phyloP scores from a whole-genome alignment of 2,888 invertebrate species.

The Cataglyphis cursor region DNA sequence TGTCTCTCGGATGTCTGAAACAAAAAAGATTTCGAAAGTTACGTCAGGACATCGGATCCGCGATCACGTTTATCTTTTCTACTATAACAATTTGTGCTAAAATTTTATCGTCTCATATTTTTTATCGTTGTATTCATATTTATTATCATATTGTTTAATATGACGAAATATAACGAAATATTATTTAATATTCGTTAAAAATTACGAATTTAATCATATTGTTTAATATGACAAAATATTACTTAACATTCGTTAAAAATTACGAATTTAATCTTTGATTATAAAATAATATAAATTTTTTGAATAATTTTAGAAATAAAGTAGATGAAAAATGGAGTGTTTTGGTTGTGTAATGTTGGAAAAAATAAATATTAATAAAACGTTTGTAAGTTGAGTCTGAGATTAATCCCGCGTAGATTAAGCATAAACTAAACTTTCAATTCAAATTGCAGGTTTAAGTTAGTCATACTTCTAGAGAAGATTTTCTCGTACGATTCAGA shows the following conservation, averaged over 20 bases:
- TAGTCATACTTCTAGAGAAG: slow-evolving; percentile 43
- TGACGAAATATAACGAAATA: not conserved
- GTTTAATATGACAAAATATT: not conserved
- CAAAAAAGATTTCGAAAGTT: slow-evolving; percentile 67
- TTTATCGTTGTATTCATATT: not conserved
- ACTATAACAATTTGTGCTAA: not conserved
- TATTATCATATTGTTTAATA: not conserved
- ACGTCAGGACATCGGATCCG: not conserved
- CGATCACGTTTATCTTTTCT: not conserved
- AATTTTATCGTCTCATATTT: not conserved
- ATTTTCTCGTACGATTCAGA: slow-evolving; percentile 36
- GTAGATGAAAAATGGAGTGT: not conserved
- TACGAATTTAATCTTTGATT: not conserved
- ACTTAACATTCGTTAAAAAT: not conserved
- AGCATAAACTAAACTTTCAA: slow-evolving; percentile 73
- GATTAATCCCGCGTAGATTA: slow-evolving; percentile 62
- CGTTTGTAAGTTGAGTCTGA: slow-evolving; percentile 25
- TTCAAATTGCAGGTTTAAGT: slow-evolving; percentile 68
- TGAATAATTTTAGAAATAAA: not conserved
- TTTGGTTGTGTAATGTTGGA: not conserved
- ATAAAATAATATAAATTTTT: not conserved
- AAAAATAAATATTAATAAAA: slow-evolving; percentile 48
- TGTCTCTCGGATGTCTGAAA: slow-evolving; percentile 95
- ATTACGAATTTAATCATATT: not conserved
- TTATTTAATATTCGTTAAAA: not conserved